These are phyloP conservation scores for Lepidocyrtinus sp. DNA, from an alignment of 2,888 invertebrate species.

Conservation along the genomic window DNA sequence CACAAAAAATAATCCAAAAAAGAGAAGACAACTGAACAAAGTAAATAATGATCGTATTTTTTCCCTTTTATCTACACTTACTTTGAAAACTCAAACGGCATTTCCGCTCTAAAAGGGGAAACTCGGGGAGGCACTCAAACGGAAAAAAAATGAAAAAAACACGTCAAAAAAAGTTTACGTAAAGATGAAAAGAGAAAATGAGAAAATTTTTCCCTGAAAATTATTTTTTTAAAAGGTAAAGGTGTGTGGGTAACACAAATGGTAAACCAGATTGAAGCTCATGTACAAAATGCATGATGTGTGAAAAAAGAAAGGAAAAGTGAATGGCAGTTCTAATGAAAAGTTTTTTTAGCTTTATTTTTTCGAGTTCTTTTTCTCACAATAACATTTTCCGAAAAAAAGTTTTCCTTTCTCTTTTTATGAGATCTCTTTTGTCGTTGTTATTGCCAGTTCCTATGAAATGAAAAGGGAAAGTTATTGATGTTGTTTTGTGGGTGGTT, in stretches of 20 bases:
- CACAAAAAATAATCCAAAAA: not conserved
- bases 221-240: not conserved
- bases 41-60: not conserved
- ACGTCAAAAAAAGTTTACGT: not conserved
- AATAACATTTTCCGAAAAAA: not conserved
- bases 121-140: not conserved
- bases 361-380: too few relatives aligned
- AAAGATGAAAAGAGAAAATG: not conserved
- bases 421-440: not conserved
- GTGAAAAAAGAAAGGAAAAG: not conserved
- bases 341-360: not conserved
- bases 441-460: not conserved
- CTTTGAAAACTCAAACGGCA: not conserved
- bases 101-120: not conserved
- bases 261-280: not conserved
- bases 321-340: not conserved
- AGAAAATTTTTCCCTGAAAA: not conserved
- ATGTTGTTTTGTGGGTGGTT: not conserved
- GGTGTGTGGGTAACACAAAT: not conserved
- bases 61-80: not conserved
- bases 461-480: not conserved
- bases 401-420: not conserved
- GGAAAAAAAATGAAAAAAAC: not conserved
- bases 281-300: not conserved
- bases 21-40: not conserved